Evolutionary conservation across 1,140 invertebrate genomes (phyloP).

Genomic region (Drosophila auraria): DNA sequence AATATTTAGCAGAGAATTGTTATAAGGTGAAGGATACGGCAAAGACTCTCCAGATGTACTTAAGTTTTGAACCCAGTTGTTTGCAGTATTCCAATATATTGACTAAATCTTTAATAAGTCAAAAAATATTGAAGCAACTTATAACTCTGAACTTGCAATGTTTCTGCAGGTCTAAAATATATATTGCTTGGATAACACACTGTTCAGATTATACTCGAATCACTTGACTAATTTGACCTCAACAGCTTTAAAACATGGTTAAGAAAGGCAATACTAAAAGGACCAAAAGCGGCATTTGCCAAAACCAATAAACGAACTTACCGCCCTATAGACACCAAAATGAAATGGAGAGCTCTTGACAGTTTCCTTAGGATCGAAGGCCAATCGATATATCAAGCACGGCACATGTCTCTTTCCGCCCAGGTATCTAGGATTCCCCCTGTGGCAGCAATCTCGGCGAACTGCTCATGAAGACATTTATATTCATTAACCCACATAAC

Average conservation of each 20-base stretch:
- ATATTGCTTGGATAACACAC: neutral
- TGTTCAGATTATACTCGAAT: neutral
- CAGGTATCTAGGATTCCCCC: neutral
- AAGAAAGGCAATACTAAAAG: neutral
- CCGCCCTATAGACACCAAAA: neutral
- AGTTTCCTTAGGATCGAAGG: neutral
- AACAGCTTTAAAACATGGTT: neutral
- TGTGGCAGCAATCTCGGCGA: neutral
- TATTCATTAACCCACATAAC: slow-evolving; percentile 68
- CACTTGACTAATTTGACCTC: too few species aligned
- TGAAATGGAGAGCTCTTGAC: neutral
- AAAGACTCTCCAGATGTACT: neutral
- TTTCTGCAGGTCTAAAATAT: too few species aligned
- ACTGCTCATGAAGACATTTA: slow-evolving; percentile 56
- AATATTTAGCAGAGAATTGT: neutral
- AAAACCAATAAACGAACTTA: neutral
- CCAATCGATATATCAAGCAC: neutral
- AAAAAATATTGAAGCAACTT: too few species aligned
- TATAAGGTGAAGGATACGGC: neutral
- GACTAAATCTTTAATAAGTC: too few species aligned
- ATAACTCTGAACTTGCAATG: too few species aligned
- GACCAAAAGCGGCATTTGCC: neutral
- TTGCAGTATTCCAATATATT: neutral
- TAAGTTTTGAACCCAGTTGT: neutral
- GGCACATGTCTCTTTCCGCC: neutral